Percentiles rank a stretch among this genome's conserved stretches.
Evolutionary conservation across 2,113 vertebrate genomes (phyloP).

Genomic region (Cynopterus brachyotis): DNA sequence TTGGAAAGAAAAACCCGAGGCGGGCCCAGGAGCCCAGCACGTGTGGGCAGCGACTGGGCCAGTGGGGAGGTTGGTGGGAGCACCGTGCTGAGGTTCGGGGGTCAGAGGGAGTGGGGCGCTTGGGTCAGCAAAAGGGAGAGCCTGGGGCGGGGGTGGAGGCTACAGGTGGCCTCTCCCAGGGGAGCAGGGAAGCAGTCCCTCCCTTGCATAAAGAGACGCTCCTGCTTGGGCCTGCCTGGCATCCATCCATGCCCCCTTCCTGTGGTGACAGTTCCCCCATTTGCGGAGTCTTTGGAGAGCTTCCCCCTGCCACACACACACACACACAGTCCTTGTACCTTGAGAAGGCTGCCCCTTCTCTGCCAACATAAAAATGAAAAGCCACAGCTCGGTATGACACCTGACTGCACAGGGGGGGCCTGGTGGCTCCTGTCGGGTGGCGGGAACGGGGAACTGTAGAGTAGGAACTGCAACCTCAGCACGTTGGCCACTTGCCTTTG

Average conservation of each 20-base stretch:
- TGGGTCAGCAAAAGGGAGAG: neutral
- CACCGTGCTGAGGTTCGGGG: no score
- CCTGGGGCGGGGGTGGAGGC: no score
- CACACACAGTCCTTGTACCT: neutral
- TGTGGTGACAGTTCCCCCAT: neutral
- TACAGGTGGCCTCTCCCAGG: neutral
- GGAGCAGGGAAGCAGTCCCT: neutral
- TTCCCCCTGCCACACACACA: neutral
- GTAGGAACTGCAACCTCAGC: neutral
- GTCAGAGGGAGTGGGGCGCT: neutral
- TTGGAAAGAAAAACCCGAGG: slow-evolving; percentile 64
- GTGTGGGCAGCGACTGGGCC: fast-evolving
- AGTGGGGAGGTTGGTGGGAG: neutral
- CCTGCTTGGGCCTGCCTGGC: neutral
- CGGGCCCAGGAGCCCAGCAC: neutral
- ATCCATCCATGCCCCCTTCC: no score
- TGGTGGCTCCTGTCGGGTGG: neutral
- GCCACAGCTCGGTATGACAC: no score
- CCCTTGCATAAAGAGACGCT: neutral
- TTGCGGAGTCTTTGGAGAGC: neutral
- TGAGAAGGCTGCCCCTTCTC: neutral
- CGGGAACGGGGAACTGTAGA: fast-evolving
- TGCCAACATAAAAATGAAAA: neutral
- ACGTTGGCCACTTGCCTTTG: neutral
- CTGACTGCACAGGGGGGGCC: neutral